Evolutionary conservation across 2,797 vertebrate genomes (phyloP).

Genomic region (Capromys pilorides): DNA sequence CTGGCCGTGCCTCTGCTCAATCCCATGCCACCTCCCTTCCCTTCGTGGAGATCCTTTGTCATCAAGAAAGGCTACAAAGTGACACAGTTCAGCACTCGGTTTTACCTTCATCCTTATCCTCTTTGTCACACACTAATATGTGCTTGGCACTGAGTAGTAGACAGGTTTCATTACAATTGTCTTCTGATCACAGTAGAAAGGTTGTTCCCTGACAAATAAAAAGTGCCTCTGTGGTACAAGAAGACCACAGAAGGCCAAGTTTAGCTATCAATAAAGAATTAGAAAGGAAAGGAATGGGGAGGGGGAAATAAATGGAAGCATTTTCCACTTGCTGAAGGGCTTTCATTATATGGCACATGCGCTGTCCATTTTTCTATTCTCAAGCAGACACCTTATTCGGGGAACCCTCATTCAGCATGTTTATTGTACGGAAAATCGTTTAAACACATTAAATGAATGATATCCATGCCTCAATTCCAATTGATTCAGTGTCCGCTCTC

Average conservation of each 20-base stretch:
- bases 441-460: constrained; percentile 78
- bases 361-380: constrained; percentile 31
- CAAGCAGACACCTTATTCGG: constrained; percentile 48
- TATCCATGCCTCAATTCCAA: constrained; percentile 67
- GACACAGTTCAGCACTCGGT: not conserved
- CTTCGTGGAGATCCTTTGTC: not conserved
- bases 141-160: constrained; percentile 22
- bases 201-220: constrained; percentile 49
- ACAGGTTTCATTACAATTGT: constrained; percentile 64
- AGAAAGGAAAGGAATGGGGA: constrained; percentile 11
- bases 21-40: rapidly evolving
- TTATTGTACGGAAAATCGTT: constrained; percentile 72
- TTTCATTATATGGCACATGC: not conserved
- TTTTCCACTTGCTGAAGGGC: constrained; percentile 11
- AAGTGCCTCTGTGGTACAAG: constrained; percentile 56
- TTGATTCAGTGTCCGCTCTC: constrained; percentile 58
- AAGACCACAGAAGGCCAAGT: constrained; percentile 66
- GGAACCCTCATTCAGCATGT: constrained; percentile 64
- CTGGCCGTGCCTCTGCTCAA: not conserved
- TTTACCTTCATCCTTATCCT: not conserved
- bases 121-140: constrained; percentile 26
- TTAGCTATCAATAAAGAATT: constrained; percentile 40
- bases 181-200: constrained; percentile 50
- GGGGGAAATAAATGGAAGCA: constrained; percentile 20
- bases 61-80: not conserved